phyloP scores from a whole-genome alignment of 2,888 invertebrate species.

The Philhelius pedissequus region DNA sequence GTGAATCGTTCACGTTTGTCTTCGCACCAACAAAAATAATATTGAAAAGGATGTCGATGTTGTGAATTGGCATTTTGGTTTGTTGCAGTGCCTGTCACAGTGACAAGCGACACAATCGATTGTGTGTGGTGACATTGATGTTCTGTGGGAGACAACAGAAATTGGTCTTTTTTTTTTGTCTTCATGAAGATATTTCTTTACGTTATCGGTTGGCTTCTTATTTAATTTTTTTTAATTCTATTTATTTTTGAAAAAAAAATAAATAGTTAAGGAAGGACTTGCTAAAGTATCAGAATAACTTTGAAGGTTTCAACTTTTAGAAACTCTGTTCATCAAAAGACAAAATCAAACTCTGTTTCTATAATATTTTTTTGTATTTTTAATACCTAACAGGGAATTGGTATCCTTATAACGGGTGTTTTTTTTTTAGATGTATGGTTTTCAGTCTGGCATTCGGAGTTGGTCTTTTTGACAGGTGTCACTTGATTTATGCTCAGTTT shows the following conservation, averaged over 20 bases:
- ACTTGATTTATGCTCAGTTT: too few species aligned
- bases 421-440: too few species aligned
- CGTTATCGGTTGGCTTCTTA: neutral
- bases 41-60: constrained; percentile 46
- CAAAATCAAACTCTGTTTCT: too few species aligned
- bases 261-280: too few species aligned
- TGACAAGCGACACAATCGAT: constrained; percentile 66
- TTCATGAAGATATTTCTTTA: neutral
- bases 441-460: too few species aligned
- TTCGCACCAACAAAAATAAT: constrained; percentile 42
- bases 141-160: constrained; percentile 56
- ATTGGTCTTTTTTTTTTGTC: neutral
- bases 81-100: constrained; percentile 53
- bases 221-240: neutral
- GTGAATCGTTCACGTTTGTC: constrained; percentile 67
- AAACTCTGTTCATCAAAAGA: too few species aligned
- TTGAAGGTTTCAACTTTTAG: too few species aligned
- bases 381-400: too few species aligned
- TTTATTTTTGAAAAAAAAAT: neutral
- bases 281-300: too few species aligned
- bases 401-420: too few species aligned
- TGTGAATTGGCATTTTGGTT: constrained; percentile 29
- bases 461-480: too few species aligned
- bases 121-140: constrained; percentile 61
- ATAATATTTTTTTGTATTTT: too few species aligned